Evolutionary conservation across 2,888 invertebrate species (phyloP).

Genomic region (Eupithecia subumbrata): DNA sequence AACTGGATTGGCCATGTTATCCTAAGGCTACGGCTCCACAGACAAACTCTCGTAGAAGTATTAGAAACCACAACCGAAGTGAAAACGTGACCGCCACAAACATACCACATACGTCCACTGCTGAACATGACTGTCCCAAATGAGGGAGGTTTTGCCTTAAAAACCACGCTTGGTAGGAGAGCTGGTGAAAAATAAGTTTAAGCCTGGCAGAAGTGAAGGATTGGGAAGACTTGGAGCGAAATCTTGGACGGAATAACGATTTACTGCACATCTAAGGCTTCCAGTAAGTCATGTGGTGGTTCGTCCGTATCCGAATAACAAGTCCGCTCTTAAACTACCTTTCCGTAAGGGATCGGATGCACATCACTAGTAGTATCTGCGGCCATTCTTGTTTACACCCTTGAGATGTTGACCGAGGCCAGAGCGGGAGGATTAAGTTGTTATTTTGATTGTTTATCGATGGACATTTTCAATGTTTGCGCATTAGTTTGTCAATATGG

Average conservation of each 20-base stretch:
- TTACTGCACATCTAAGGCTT: neutral
- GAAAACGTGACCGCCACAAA: neutral
- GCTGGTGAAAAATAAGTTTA: no score
- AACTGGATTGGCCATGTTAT: no score
- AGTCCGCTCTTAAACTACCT: neutral
- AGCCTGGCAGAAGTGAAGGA: no score
- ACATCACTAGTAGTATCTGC: conserved; percentile 1
- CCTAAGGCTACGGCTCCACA: no score
- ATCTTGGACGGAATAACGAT: neutral
- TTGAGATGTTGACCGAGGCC: conserved; percentile 2
- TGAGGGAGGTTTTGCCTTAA: no score
- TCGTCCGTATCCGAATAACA: no score
- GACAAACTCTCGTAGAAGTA: no score
- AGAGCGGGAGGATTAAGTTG: neutral
- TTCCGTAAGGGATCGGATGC: neutral
- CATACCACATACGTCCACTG: no score
- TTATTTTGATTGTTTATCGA: conserved; percentile 3
- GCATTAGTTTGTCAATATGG: neutral
- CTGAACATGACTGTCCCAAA: no score
- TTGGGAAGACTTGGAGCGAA: neutral
- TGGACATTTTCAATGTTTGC: neutral
- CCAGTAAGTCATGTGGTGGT: no score
- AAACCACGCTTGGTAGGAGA: no score
- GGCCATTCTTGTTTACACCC: neutral
- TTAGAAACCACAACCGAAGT: no score